Evolutionary conservation across 2,113 vertebrate genomes (phyloP).

Genomic region (Macquaria australasica): DNA sequence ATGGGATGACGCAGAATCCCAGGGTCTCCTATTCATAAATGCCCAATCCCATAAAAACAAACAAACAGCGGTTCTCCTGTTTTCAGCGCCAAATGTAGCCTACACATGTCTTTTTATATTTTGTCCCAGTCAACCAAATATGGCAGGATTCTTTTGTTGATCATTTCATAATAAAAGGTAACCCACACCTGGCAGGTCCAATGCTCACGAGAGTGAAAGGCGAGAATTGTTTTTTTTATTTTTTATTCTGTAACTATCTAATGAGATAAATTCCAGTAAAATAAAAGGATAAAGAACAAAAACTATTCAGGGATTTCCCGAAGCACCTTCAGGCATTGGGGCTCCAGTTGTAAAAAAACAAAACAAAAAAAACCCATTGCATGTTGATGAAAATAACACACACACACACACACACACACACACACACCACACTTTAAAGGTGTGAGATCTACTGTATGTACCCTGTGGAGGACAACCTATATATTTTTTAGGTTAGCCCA

Average conservation of each 20-base stretch:
- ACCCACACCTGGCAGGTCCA: background rate
- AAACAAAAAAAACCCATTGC: background rate
- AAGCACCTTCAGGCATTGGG: background rate
- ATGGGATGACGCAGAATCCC: slow-evolving; percentile 74
- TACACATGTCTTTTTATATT: background rate
- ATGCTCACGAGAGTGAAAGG: background rate
- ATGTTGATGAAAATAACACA: background rate
- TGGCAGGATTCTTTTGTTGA: background rate
- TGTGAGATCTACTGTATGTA: background rate
- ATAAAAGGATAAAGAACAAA: background rate
- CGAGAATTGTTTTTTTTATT: background rate
- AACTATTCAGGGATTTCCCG: background rate
- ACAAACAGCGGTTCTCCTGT: background rate
- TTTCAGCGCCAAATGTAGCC: background rate
- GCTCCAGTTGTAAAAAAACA: background rate
- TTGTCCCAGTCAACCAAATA: background rate
- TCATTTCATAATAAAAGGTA: background rate
- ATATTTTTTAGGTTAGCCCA: slow-evolving; percentile 7
- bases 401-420: background rate
- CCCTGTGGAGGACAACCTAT: background rate
- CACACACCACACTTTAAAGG: background rate
- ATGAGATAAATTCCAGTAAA: background rate
- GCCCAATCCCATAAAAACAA: background rate
- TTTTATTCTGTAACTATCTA: background rate
- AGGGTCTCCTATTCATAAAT: slow-evolving; percentile 75